Evolutionary conservation across 1,140 invertebrate species (phyloP).

Genomic region (Lerema accius): DNA sequence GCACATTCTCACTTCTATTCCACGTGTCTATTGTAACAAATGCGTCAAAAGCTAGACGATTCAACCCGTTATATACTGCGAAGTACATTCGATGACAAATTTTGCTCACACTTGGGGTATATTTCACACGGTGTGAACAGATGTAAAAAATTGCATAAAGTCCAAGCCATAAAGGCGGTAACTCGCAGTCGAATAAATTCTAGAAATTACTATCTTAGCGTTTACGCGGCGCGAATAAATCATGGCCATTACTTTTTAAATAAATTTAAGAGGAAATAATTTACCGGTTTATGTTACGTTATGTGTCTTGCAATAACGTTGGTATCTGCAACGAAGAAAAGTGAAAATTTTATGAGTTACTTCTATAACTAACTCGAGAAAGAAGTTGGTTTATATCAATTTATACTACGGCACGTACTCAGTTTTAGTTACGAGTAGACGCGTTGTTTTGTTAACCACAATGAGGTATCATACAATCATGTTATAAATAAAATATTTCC

Average conservation of each 20-base stretch:
- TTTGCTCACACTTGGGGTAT: constrained; percentile 29
- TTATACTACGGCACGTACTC: no score
- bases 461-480: no score
- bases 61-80: constrained; percentile 17
- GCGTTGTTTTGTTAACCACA: no score
- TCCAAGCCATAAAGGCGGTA: constrained; percentile 27
- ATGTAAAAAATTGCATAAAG: constrained; percentile 34
- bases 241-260: constrained; percentile 27
- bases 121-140: constrained; percentile 29
- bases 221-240: constrained; percentile 18
- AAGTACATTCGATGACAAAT: constrained; percentile 32
- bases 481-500: no score
- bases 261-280: constrained; percentile 27
- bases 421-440: no score
- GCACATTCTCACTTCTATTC: not conserved
- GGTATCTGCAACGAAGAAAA: constrained; percentile 8
- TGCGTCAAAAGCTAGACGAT: constrained; percentile 7
- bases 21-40: constrained; percentile 10
- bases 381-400: no score
- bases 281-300: constrained; percentile 22
- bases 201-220: constrained; percentile 33
- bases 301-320: constrained; percentile 20
- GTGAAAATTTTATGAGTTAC: constrained; percentile 7
- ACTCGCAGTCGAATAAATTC: constrained; percentile 31
- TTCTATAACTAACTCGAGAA: no score